Conservation (phyloP, 2,797 vertebrate genomes). For the Clarias laeviceps region DNA sequence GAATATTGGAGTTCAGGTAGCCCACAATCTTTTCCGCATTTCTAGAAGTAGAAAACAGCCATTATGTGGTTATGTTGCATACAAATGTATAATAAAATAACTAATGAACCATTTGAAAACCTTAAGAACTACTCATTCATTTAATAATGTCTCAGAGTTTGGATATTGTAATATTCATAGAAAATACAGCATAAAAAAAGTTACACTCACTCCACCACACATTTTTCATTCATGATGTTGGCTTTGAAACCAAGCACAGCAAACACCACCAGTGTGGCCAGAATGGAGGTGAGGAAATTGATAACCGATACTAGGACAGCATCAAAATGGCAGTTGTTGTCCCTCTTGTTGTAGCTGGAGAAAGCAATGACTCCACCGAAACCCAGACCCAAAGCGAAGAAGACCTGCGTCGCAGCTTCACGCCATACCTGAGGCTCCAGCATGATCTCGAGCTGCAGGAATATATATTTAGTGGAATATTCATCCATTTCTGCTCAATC, state of each 20-base stretch:
- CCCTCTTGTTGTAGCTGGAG: conserved; percentile 98
- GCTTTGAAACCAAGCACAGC: conserved; percentile 98
- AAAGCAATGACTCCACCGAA: conserved; percentile 98
- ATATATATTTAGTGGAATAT: neutral
- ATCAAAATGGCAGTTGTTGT: conserved; percentile 98
- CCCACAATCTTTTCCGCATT: conserved; percentile 95
- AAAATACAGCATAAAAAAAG: neutral
- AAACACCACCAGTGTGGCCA: conserved; percentile 96
- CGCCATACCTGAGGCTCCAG: conserved; percentile 96
- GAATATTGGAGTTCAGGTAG: conserved; percentile 83
- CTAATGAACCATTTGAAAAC: neutral
- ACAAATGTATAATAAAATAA: neutral
- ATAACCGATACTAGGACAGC: conserved; percentile 91
- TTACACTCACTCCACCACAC: conserved; percentile 91
- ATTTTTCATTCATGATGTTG: conserved; percentile 98
- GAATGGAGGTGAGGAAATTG: conserved; percentile 93
- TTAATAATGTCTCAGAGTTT: neutral
- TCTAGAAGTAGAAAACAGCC: conserved; percentile 64
- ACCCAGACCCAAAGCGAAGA: conserved; percentile 93
- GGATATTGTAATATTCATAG: neutral
- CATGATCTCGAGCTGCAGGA: conserved; percentile 92
- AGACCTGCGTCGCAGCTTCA: conserved; percentile 96
- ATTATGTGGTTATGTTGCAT: neutral
- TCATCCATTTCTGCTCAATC: neutral
- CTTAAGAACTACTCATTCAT: neutral